Percentiles rank a stretch among this genome's conserved stretches.
These are phyloP conservation scores for Porites rus DNA, from an alignment of 92 coral and sea anemone genomes.

Conservation along the genomic window DNA sequence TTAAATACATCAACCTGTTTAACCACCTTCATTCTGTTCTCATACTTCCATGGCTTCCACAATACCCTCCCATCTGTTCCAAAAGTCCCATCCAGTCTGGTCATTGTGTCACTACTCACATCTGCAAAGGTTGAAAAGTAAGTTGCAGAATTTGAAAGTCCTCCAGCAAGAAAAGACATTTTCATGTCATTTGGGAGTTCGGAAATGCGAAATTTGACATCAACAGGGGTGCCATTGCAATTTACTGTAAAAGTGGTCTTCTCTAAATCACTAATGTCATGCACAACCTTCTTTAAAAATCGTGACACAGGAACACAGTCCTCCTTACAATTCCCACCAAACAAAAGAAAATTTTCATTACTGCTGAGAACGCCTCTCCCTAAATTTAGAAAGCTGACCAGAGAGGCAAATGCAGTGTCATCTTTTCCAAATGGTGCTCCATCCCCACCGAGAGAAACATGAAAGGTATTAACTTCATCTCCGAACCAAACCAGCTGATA, in stretches of 20 bases:
- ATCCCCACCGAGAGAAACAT: constrained; percentile 74
- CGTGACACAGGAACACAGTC: constrained; percentile 52
- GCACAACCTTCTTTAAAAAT: constrained; percentile 38
- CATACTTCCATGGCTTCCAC: constrained; percentile 74
- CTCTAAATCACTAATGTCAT: constrained; percentile 51
- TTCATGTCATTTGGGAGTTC: constrained; percentile 80
- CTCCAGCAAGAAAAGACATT: constrained; percentile 76
- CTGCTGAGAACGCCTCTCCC: constrained; percentile 58
- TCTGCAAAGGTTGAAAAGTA: constrained; percentile 79
- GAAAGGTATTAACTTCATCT: constrained; percentile 45
- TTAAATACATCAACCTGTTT: constrained; percentile 50
- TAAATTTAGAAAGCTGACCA: constrained; percentile 60
- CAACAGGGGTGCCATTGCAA: constrained; percentile 33
- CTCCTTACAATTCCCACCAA: constrained; percentile 75
- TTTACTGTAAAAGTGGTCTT: constrained; percentile 16
- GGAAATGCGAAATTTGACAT: constrained; percentile 47
- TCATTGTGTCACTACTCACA: constrained; percentile 43
- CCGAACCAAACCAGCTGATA: constrained; percentile 52
- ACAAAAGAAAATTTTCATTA: constrained; percentile 60
- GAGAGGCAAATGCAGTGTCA: constrained; percentile 73
- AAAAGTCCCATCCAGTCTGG: constrained; percentile 45
- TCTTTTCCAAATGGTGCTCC: constrained; percentile 76
- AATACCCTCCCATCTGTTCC: constrained; percentile 16
- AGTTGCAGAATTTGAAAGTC: constrained; percentile 55
- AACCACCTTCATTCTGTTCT: constrained; percentile 41